A percentile compares a stretch with the other conserved stretches of the same genome.
Conservation (phyloP, 2,113 vertebrate species). For the Lepisosteus oculatus region DNA sequence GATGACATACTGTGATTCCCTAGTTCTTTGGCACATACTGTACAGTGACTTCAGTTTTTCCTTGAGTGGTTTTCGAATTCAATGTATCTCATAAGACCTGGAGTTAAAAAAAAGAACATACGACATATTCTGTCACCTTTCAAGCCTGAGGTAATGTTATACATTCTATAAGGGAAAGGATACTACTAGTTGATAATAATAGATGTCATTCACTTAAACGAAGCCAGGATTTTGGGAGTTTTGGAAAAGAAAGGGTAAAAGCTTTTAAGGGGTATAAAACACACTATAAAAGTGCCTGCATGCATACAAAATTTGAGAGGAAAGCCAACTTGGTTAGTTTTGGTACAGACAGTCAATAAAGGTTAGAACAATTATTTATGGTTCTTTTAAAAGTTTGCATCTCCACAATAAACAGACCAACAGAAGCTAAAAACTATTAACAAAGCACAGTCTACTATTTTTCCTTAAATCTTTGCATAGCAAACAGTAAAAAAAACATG, state of each 20-base stretch:
- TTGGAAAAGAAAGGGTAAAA: slow-evolving; percentile 37
- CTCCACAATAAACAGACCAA: slow-evolving; percentile 27
- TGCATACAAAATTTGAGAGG: slow-evolving; percentile 48
- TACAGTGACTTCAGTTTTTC: not conserved
- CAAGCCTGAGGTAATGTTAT: slow-evolving; percentile 42
- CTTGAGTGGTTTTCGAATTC: slow-evolving; percentile 20
- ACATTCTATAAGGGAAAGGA: slow-evolving; percentile 29
- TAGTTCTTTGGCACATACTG: not conserved
- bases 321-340: slow-evolving; percentile 20
- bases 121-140: slow-evolving; percentile 43
- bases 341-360: slow-evolving; percentile 27
- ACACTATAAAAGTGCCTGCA: slow-evolving; percentile 50
- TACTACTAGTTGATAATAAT: slow-evolving; percentile 12
- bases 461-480: slow-evolving; percentile 18
- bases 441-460: slow-evolving; percentile 17
- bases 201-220: slow-evolving; percentile 23
- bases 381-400: slow-evolving; percentile 3
- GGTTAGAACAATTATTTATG: slow-evolving; percentile 22
- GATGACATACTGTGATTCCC: too few relatives aligned
- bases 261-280: slow-evolving; percentile 57
- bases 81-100: slow-evolving; percentile 51
- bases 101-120: slow-evolving; percentile 39
- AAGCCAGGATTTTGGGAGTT: not conserved
- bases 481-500: slow-evolving; percentile 13
- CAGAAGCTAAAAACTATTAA: slow-evolving; percentile 9